phyloP scores from a whole-genome alignment of 1,140 invertebrate species.

The Agrilus planipennis region DNA sequence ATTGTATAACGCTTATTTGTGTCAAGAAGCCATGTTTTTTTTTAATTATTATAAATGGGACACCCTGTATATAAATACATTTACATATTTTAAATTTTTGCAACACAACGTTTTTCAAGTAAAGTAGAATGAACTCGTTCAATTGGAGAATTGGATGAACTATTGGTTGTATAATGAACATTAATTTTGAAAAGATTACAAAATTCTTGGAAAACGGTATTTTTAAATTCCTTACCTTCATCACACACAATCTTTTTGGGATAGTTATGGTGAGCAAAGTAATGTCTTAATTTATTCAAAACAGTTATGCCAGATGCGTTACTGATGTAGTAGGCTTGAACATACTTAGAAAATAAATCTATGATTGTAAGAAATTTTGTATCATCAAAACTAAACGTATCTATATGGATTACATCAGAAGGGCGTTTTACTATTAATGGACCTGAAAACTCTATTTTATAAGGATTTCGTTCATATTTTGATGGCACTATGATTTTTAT shows the following conservation, averaged over 20 bases:
- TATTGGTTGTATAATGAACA: constrained; percentile 6
- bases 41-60: too few relatives aligned
- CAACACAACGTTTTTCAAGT: neutral
- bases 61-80: too few relatives aligned
- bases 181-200: constrained; percentile 13
- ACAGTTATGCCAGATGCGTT: constrained; percentile 6
- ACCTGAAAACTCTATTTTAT: constrained; percentile 6
- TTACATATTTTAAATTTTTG: too few relatives aligned
- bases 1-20: too few relatives aligned
- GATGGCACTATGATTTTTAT: constrained; percentile 14
- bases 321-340: constrained; percentile 6
- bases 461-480: constrained; percentile 16
- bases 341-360: constrained; percentile 12
- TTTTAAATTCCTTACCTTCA: constrained; percentile 11
- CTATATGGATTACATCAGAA: constrained; percentile 20
- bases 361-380: constrained; percentile 18
- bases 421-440: constrained; percentile 16
- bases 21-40: too few relatives aligned
- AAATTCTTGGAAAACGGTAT: constrained; percentile 13
- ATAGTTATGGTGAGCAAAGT: constrained; percentile 6
- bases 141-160: neutral
- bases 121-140: constrained; percentile 4
- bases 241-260: constrained; percentile 10
- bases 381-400: constrained; percentile 15
- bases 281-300: constrained; percentile 9